Conservation (phyloP, 2,888 invertebrate genomes). For the Tuta absoluta region DNA sequence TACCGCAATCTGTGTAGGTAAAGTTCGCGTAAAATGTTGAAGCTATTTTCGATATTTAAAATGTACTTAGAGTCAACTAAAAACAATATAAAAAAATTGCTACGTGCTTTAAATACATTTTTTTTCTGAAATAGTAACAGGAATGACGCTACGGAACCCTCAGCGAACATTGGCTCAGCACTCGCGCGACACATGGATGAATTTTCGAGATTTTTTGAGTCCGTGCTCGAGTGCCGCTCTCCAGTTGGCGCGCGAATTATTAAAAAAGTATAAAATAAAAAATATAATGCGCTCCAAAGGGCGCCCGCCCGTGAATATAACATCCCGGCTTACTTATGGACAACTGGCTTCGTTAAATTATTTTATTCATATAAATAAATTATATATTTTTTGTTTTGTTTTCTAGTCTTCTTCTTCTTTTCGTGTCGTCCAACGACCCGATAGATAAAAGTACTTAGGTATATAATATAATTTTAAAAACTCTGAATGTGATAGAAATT, state of each 20-base stretch:
- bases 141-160: constrained; percentile 57
- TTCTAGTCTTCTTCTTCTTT: too few species aligned
- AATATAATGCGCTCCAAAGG: constrained; percentile 56
- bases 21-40: too few species aligned
- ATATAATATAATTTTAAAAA: too few species aligned
- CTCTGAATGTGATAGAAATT: too few species aligned
- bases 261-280: constrained; percentile 73
- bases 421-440: too few species aligned
- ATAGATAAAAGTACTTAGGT: too few species aligned
- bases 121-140: background rate
- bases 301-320: constrained; percentile 51
- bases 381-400: background rate
- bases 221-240: constrained; percentile 71
- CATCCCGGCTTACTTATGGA: constrained; percentile 16
- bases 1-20: too few species aligned
- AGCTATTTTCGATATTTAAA: too few species aligned
- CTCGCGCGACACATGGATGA: constrained; percentile 70
- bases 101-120: too few species aligned
- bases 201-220: constrained; percentile 75
- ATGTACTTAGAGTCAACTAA: too few species aligned
- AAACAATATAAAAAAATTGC: too few species aligned
- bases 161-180: constrained; percentile 38
- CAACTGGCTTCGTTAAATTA: constrained; percentile 16
- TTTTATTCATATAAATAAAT: background rate
- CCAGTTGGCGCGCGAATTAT: constrained; percentile 73